phyloP scores from a whole-genome alignment of 2,797 vertebrate species.

The Alosa sapidissima region DNA sequence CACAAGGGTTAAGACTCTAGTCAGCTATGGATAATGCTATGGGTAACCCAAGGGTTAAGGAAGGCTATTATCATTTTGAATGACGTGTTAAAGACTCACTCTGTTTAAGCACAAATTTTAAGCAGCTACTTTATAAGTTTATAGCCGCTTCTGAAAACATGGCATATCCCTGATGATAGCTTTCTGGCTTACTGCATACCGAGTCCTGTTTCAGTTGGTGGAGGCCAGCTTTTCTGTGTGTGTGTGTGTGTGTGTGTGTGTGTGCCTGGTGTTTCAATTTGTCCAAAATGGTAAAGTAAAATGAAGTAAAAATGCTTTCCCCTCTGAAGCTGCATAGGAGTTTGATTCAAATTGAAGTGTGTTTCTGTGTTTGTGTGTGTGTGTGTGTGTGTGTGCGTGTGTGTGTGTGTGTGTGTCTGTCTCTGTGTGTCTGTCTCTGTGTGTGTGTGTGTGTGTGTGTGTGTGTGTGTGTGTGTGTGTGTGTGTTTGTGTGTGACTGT shows the following conservation, averaged over 20 bases:
- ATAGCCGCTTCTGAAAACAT: neutral
- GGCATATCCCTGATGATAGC: neutral
- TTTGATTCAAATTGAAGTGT: neutral
- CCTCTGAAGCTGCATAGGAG: neutral
- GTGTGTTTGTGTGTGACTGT: neutral
- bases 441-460: too few relatives aligned
- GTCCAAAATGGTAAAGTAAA: neutral
- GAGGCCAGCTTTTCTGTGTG: neutral
- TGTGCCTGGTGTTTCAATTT: neutral
- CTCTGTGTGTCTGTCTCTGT: too few relatives aligned
- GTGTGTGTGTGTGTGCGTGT: neutral
- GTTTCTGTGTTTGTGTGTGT: neutral
- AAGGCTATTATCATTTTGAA: neutral
- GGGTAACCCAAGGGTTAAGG: neutral
- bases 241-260: conserved; percentile 6
- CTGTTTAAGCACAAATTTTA: neutral
- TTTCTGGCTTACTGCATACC: neutral
- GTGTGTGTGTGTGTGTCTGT: neutral
- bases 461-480: too few relatives aligned
- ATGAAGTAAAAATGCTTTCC: neutral
- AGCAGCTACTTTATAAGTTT: neutral
- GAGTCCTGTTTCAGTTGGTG: neutral
- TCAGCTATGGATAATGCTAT: neutral
- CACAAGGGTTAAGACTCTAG: too few relatives aligned
- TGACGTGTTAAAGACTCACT: neutral